Evolutionary conservation across 2,113 vertebrate genomes (phyloP).

Genomic region (Glareola pratincola): DNA sequence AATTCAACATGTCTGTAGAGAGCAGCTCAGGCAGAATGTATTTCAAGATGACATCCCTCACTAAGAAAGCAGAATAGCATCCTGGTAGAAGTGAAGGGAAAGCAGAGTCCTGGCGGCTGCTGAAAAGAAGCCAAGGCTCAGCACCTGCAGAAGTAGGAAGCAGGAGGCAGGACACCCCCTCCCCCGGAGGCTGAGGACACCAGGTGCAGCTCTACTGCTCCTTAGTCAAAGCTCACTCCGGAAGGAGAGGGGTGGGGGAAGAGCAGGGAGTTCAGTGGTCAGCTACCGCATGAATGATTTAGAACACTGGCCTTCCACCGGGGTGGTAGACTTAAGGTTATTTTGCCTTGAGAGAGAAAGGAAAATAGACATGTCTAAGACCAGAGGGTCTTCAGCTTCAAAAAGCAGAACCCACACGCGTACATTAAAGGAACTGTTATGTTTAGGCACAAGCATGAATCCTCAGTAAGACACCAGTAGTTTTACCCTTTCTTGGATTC

Average conservation of each 20-base stretch:
- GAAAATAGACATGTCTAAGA: neutral
- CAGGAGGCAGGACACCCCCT: neutral
- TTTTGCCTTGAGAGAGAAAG: neutral
- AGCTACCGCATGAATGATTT: neutral
- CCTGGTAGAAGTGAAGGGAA: neutral
- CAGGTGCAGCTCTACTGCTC: neutral
- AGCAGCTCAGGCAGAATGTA: neutral
- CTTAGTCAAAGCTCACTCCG: neutral
- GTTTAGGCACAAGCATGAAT: neutral
- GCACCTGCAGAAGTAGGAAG: neutral
- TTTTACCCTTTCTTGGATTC: neutral
- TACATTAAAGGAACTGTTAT: neutral
- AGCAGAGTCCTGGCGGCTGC: neutral
- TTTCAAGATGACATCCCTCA: neutral
- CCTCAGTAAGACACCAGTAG: neutral
- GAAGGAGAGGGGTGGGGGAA: neutral
- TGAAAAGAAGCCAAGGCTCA: neutral
- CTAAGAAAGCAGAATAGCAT: neutral
- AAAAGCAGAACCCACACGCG: neutral
- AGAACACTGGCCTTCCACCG: neutral
- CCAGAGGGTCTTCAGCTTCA: neutral
- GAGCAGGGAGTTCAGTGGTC: neutral
- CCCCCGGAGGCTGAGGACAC: accelerated
- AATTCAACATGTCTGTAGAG: neutral
- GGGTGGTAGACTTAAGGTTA: neutral